Conservation (phyloP, 37 sponge, comb jelly and placozoan genomes). For the Beroe ovata region DNA sequence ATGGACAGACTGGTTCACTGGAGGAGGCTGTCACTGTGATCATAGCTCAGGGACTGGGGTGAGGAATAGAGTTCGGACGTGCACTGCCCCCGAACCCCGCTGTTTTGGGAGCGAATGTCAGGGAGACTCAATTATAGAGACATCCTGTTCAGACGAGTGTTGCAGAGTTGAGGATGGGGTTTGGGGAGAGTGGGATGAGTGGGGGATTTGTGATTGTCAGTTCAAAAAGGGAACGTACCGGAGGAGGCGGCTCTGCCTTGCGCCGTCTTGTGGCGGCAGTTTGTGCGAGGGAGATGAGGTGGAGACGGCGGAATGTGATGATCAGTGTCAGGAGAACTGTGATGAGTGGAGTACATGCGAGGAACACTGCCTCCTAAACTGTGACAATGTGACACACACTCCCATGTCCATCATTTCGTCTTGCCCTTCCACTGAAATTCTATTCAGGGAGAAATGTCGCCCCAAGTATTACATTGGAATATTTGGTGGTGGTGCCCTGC, state of each 20-base stretch:
- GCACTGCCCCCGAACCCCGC: constrained; percentile 4
- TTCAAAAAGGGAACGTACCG: not conserved
- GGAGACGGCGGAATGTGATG: not conserved
- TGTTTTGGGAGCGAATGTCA: not conserved
- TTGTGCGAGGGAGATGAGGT: not conserved
- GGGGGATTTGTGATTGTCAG: not conserved
- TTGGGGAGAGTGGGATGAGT: constrained; percentile 38
- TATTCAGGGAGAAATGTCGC: not conserved
- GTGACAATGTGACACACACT: not conserved
- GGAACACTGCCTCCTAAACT: not conserved
- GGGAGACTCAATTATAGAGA: not conserved
- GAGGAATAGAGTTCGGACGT: not conserved
- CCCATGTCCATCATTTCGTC: not conserved
- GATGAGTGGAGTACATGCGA: not conserved
- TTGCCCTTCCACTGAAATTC: not conserved
- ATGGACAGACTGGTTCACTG: constrained; percentile 2
- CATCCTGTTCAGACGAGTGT: constrained; percentile 3
- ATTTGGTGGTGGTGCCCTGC: not conserved
- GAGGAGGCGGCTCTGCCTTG: not conserved
- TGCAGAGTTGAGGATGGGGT: not conserved
- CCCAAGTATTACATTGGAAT: not conserved
- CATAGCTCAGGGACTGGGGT: not conserved
- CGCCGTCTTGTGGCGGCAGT: not conserved
- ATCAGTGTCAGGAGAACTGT: constrained; percentile 2
- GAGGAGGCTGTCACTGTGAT: constrained; percentile 20